Base-by-base conservation (phyloP, 2,888 invertebrate genomes). In the Lumbricus terrestris region DNA sequence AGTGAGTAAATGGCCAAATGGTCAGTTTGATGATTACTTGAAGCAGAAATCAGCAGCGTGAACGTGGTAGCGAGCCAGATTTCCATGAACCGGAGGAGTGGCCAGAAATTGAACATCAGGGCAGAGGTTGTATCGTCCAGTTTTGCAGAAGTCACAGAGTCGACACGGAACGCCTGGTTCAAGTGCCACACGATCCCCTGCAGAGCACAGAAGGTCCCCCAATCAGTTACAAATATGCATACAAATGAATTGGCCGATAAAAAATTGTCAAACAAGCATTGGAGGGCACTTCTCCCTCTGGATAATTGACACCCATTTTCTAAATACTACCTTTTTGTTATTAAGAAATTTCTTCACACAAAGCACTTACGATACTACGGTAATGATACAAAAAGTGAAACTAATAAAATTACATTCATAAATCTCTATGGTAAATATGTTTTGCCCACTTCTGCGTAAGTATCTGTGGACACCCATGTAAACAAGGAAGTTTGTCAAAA, bases 51-150 rank as follows among this genome's bases (percentile, higher is more conserved):
- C 95, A 18, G 96, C 95, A 91, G 97, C 97, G 94, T 99, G 99
- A 85, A 97, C 97, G 95, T 98, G 98, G 95, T 96, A 98, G 93
- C 97, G 96, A 88, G 96, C 96, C 40, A 99, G 96, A 95, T 97
- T 98, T 90, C 99, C 99, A 96, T 99, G 96, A 90, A 96, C 95
- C 0, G 99, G 99, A 1, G 99, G 99, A 0, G 98, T 98, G n/a
- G 98, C 98, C 95, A 98, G 98, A 95, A 98, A 99, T 90, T 96
- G 94, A 95, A 99, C 97, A 90, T 97, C 97, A 0, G 96, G 96
- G 93, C 99, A 99, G 88, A 99, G 96, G 95, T 99, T 98, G 95
- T 99, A 99, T 91, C 96, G 96, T 83, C 99, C 99, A 91, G 95
- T 96, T 95, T 97, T 98, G 95, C 99, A 99, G 94, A 96, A 97